Base-by-base conservation (phyloP, 2,888 invertebrate genomes). In the Bellardia bayeri region DNA sequence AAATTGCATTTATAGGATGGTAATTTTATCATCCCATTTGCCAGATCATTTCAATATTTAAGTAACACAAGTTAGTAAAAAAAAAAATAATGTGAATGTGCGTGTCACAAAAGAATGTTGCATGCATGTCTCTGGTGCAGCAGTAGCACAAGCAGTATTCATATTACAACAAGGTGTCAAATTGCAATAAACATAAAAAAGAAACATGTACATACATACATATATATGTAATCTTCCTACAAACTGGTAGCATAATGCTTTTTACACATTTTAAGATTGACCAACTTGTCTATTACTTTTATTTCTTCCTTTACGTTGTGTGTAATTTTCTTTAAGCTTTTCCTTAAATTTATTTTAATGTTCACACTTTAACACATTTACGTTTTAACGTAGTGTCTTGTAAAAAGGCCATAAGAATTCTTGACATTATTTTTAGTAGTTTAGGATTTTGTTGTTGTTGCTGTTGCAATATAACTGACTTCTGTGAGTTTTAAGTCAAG, bases 281-380 rank as follows among this genome's bases (percentile, higher is more conserved):
- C 76, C 69, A 78, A 16, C 30, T 61, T 75, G 51, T 40, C 71
- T 61, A 16, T 56, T 40, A 45, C 6, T 16, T 66, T 42, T 45
- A 45, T 66, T 66, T 40, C 8, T n/a, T 54, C 6, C 33, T 33
- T 33, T 33, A 33, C 5, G 33, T 33, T 3, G 33, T 33, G 33
- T 51, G 45, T 66, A 8, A n/a, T 33, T 42, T 40, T 9, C 1
- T 49, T 16, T 13, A 23, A 23, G n/a, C 0, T 61, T 64, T 45
- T 54, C 9, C 63, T 63, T 8, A 37, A 56, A 69, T 69, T 37
- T 68, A 23, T 56, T 82, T 82, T 74, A 74, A 66, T 82, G 68
- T 82, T 82, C 63, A 68, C 61, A 75, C 66, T 56, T 76, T 56
- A 75, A 45, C 85, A 86, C 81, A 72, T 82, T 82, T 82, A 74